Conservation (phyloP, 2,113 vertebrate species). For the Pachycephala philippinensis region DNA sequence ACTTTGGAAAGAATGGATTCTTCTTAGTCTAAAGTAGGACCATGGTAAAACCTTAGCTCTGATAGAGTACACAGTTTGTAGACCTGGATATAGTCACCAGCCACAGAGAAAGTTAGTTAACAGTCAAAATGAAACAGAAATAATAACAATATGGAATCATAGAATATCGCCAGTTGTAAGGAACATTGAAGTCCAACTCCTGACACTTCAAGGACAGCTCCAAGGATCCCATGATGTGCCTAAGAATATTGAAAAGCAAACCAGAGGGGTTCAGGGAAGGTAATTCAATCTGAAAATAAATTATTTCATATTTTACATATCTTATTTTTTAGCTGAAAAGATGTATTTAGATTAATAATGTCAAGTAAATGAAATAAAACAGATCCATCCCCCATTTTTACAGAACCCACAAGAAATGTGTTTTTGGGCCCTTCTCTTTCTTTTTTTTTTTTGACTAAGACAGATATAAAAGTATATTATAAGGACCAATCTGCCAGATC, state of each 20-base stretch:
- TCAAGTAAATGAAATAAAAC: not conserved
- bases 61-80: not conserved
- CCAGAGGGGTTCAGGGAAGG: rapidly evolving
- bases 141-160: not conserved
- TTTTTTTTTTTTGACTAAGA: not conserved
- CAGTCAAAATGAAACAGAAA: not conserved
- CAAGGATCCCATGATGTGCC: not conserved
- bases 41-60: not conserved
- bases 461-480: not conserved
- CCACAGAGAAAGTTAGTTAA: rapidly evolving
- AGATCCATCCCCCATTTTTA: rapidly evolving
- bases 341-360: not conserved
- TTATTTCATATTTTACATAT: not conserved
- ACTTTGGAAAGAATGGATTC: not conserved
- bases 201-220: not conserved
- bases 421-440: rapidly evolving
- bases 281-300: not conserved
- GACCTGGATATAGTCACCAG: not conserved
- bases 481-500: not conserved
- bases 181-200: rapidly evolving
- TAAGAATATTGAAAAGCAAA: not conserved
- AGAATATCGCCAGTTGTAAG: not conserved
- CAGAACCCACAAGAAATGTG: rapidly evolving
- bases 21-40: not conserved
- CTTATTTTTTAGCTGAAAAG: not conserved